A percentile compares a stretch with the other conserved stretches of the same genome.
Evolutionary conservation across 2,113 vertebrate species (phyloP).

Genomic region (Natator depressus): DNA sequence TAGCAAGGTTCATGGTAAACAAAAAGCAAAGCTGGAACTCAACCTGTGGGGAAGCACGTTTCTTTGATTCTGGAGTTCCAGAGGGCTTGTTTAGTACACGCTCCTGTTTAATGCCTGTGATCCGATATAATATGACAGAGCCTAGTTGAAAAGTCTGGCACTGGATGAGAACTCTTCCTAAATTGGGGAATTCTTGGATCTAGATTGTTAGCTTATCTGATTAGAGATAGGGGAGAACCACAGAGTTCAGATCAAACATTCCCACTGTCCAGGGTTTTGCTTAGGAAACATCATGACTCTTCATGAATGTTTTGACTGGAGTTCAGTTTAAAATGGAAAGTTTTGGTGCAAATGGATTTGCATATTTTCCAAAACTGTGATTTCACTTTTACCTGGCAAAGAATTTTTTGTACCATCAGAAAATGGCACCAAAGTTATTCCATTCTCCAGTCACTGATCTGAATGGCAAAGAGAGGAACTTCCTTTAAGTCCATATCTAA

Average conservation of each 20-base stretch:
- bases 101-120: neutral
- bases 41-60: neutral
- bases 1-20: fast-evolving
- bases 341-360: neutral
- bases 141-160: neutral
- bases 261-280: fast-evolving
- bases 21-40: neutral
- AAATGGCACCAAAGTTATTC: neutral
- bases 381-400: neutral
- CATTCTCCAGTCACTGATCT: neutral
- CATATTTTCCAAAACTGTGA: neutral
- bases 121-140: neutral
- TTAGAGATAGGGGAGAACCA: neutral
- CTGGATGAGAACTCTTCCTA: neutral
- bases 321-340: neutral
- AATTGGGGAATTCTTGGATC: neutral
- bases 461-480: neutral
- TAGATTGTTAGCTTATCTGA: fast-evolving
- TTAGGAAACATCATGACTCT: neutral
- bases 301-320: neutral
- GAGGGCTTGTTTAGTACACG: fast-evolving
- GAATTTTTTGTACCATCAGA: neutral
- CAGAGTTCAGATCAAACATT: neutral
- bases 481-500: neutral
- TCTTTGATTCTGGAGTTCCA: neutral